Evolutionary conservation across 2,888 invertebrate genomes (phyloP), one percentile per base, ranked within the genome.

Genomic region (Torymus aiolomorphi): DNA sequence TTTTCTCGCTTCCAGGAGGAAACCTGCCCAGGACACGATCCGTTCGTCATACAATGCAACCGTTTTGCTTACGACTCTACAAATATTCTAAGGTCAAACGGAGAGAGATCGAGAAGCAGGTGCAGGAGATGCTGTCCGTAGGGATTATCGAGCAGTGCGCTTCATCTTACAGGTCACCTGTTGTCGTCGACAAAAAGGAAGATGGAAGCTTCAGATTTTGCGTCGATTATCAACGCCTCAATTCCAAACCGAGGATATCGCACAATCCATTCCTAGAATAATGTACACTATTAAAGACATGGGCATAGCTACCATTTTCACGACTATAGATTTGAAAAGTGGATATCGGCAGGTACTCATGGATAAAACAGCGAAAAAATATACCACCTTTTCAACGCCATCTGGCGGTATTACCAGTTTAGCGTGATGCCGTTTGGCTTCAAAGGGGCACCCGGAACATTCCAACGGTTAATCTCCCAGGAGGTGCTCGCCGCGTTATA

Each of bases 261-360:
- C 59, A 0, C 81, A 78, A 61, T 82, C 84, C 1, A 76, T 86
- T 10, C 86, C 86, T 0, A 56, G 81, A 4, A 85, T 86, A 5
- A 82, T 82, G 5, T 82, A 83, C 0, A 56, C 83, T 0, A 42
- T 87, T 0, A 82, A 84, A n/a, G 84, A 84, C 13, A 71, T 87
- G 0, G 85, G 86, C 0, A 57, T 51, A 1, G 86, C 87, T 0
- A 77, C 54, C 8, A 74, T 86, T n/a, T 86, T 87, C 54, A 79
- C 85, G 0, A 85, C 85, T 18, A 56, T 88, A 0, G 86, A 88
- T 52, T 63, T 87, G 8, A 81, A 82, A 31, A 82, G 82, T 63
- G 86, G 86, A 2, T 88, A 86, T 67, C 88, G 87, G 86, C 87
- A 87, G 72, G 76, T 88, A 3, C 84, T 83, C 0, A 78, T 88